Evolutionary conservation across 2,113 vertebrate genomes (phyloP), one percentile per base, ranked within the genome.

Genomic region (Oncorhynchus masou): DNA sequence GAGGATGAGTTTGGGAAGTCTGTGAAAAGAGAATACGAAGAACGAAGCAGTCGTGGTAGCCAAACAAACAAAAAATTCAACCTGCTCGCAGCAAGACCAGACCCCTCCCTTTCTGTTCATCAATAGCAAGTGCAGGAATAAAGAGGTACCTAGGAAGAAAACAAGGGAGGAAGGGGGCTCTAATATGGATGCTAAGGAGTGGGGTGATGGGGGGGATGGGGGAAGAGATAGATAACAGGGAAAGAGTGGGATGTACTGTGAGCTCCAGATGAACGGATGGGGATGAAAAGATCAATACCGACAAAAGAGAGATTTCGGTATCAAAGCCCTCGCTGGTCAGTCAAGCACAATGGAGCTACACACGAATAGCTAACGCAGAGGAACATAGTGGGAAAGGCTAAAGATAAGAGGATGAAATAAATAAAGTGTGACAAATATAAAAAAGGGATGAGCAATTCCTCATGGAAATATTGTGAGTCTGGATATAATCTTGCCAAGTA

Each of bases 61-160:
- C 71, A 72, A 72, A 77, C 70, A 34, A 67, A 77, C 64, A 66
- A 51, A 48, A 29, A 1, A 31, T 11, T 19, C 13, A 57, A 15
- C 15, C 24, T 57, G 54, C 54, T 57, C 3, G 4, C 54, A 20
- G 54, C 54, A 20, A 19, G 31, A 5, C 60, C 5, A 45, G 5
- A 19, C 54, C 54, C n/a, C 34, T 54, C 25, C 25, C 19, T 4
- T 5, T 45, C 15, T 51, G 13, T 27, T 57, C n/a, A 27, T 67
- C 15, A 24, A 62, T 16, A 27, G 49, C 25, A 29, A 59, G 51
- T 6, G 51, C 31, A 59, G 24, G 11, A 20, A 48, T 19, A 59
- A 15, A 15, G 57, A 62, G 71, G 3, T 8, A 31, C 22, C 13
- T 29, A 24, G 12, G 24, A 24, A 51, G 13, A 8, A 27, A 57